phyloP scores from a whole-genome alignment of 2,888 invertebrate genomes.

The Cerastis rubricosa region DNA sequence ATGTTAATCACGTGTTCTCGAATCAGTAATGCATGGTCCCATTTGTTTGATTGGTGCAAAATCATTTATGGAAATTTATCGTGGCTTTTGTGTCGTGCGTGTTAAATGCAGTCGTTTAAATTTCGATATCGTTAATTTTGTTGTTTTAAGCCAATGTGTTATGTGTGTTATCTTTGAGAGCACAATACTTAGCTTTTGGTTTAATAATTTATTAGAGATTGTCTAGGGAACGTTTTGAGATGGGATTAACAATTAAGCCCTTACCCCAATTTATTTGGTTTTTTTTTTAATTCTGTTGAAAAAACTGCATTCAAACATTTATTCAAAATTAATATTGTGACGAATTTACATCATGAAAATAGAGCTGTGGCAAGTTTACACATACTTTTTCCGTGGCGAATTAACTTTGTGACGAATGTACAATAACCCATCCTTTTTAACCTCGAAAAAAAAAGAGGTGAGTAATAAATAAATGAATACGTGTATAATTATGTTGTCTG shows the following conservation, averaged over 20 bases:
- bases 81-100: constrained; percentile 54
- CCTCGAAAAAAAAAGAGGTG: too few relatives aligned
- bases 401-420: too few relatives aligned
- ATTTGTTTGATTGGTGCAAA: constrained; percentile 74
- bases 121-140: constrained; percentile 34
- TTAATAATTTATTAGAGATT: not conserved
- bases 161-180: not conserved
- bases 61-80: constrained; percentile 67
- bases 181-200: not conserved
- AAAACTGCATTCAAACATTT: too few relatives aligned
- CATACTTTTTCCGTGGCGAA: too few relatives aligned
- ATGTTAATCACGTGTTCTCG: constrained; percentile 72
- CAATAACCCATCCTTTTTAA: too few relatives aligned
- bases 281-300: too few relatives aligned
- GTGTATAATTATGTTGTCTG: too few relatives aligned
- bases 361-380: too few relatives aligned
- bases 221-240: not conserved
- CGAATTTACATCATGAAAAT: too few relatives aligned
- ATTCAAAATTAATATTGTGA: too few relatives aligned
- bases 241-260: not conserved
- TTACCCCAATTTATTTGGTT: not conserved
- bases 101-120: constrained; percentile 58
- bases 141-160: constrained; percentile 8
- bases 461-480: too few relatives aligned
- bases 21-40: constrained; percentile 71